Conservation (phyloP, 2,113 vertebrate genomes). For the Peromyscus maniculatus region DNA sequence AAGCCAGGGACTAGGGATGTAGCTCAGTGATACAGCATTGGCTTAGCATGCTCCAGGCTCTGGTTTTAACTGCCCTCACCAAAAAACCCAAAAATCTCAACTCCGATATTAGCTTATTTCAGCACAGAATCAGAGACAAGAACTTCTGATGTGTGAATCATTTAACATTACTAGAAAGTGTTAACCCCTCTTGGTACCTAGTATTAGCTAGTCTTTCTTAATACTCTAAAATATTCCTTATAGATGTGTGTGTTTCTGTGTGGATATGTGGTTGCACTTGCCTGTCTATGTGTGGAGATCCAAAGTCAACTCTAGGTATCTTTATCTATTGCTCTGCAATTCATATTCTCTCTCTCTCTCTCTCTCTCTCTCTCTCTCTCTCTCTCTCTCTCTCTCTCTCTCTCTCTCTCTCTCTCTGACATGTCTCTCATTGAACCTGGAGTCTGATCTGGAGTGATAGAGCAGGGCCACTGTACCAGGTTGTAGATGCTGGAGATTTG, state of each 20-base stretch:
- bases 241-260: background rate
- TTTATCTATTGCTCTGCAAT: no score
- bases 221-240: background rate
- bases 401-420: no score
- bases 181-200: slow-evolving; percentile 6
- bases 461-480: background rate
- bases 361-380: no score
- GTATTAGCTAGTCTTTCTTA: background rate
- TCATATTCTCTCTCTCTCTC: no score
- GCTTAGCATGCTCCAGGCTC: no score
- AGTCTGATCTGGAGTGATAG: background rate
- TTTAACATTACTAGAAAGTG: slow-evolving; percentile 11
- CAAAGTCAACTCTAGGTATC: background rate
- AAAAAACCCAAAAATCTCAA: background rate
- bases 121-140: slow-evolving; percentile 48
- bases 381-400: no score
- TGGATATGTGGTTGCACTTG: background rate
- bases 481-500: background rate
- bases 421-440: background rate
- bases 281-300: background rate
- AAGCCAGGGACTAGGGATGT: background rate
- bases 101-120: background rate
- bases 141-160: slow-evolving; percentile 32
- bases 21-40: background rate
- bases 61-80: background rate